These are phyloP conservation scores for Crepidodera aurea DNA, from an alignment of 2,888 invertebrate genomes.

Conservation along the genomic window DNA sequence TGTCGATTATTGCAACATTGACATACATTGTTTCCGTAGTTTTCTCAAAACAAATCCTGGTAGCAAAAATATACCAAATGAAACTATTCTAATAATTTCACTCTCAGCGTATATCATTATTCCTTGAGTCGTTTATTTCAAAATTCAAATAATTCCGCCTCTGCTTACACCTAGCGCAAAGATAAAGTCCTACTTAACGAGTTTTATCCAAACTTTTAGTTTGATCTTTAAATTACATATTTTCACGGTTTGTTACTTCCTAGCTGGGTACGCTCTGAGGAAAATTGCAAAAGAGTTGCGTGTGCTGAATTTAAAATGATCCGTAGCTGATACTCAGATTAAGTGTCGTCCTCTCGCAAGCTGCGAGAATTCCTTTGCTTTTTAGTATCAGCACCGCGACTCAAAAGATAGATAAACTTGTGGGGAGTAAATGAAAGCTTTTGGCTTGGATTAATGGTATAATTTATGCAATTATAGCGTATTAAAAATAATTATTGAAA, in stretches of 20 bases:
- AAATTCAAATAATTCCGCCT: not conserved
- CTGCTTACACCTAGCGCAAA: constrained; percentile 5
- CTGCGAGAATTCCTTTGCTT: not conserved
- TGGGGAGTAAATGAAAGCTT: not conserved
- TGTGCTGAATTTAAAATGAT: constrained; percentile 21
- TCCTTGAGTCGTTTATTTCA: too few relatives aligned
- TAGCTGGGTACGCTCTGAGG: not conserved
- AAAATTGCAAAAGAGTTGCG: constrained; percentile 21
- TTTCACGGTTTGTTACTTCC: constrained; percentile 27
- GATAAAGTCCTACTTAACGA: constrained; percentile 14
- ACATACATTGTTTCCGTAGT: too few relatives aligned
- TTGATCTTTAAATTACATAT: constrained; percentile 26
- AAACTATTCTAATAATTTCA: too few relatives aligned
- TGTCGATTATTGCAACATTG: too few relatives aligned
- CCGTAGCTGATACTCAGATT: constrained; percentile 23
- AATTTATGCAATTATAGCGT: too few relatives aligned
- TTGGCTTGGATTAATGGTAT: not conserved
- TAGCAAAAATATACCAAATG: too few relatives aligned
- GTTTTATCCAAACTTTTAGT: constrained; percentile 20
- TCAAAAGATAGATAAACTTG: not conserved
- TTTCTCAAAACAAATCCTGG: too few relatives aligned
- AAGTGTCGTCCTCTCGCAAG: not conserved
- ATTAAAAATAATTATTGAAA: too few relatives aligned
- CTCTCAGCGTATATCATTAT: too few relatives aligned
- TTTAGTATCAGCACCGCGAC: not conserved